Conservation (phyloP, 2,797 vertebrate species). For the Aphelocoma californica region DNA sequence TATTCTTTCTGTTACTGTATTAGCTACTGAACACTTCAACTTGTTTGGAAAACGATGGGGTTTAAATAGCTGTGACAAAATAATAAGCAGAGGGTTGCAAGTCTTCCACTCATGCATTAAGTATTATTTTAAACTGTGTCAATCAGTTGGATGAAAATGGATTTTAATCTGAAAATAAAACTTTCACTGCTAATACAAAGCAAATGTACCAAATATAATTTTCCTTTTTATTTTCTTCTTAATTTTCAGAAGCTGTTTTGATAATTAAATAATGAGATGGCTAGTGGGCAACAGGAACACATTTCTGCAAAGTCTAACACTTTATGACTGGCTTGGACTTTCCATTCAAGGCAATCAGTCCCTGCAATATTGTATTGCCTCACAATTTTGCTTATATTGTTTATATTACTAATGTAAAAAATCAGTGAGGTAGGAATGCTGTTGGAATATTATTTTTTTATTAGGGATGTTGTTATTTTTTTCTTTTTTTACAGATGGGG, state of each 20-base stretch:
- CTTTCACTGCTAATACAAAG: neutral
- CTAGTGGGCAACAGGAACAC: neutral
- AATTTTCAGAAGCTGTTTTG: slow-evolving; percentile 3
- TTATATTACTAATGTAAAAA: neutral
- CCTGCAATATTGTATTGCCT: neutral
- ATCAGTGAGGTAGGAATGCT: neutral
- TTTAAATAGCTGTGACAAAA: neutral
- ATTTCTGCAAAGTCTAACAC: neutral
- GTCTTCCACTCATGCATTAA: neutral
- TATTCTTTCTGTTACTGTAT: neutral
- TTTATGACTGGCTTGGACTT: neutral
- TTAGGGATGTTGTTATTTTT: neutral
- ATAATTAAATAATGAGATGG: neutral
- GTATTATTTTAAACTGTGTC: neutral
- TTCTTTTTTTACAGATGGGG: neutral
- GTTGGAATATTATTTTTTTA: neutral
- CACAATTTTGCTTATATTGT: neutral
- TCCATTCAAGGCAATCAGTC: neutral
- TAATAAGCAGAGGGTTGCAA: neutral
- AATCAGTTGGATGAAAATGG: neutral
- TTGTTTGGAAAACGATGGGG: neutral
- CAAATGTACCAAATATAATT: neutral
- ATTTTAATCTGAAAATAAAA: slow-evolving; percentile 31
- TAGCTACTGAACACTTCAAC: neutral
- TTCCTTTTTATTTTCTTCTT: neutral